Evolutionary conservation across 2,113 vertebrate species (phyloP), one percentile per base, ranked within the genome.

Genomic region (Struthio camelus): DNA sequence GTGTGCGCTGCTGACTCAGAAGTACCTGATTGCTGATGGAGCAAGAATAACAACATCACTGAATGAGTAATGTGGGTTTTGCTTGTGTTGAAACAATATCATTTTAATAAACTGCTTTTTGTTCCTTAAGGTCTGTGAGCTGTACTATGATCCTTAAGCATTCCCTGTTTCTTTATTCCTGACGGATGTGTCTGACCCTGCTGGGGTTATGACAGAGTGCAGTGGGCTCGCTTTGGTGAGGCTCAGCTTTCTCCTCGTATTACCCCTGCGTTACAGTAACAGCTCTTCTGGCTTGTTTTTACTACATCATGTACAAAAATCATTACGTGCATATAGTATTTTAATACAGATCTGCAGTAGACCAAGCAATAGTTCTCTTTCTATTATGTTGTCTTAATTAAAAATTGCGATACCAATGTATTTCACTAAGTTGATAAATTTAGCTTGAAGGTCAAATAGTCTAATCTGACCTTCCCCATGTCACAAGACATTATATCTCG

Each of bases 321-420:
- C 54, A 86, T 94, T 91, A 78, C 32, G 32, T 25, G 7, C 71
- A n/a, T 83, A 54, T 11, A 51, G 71, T 71, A 4, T 78, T 91
- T 89, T 71, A 95, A 67, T 64, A 59, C 54, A 18, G 71, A 91
- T 66, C 78, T 61, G n/a, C 78, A 85, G 8, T 19, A n/a, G 87
- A 67, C 70, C 32, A 36, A 73, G 79, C 46, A 64, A 13, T 80
- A 66, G 44, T 66, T 81, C 34, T 93, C 81, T 70, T 84, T 80
- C 56, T 65, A 34, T 96, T 69, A 82, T 51, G 42, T 69, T 86
- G 40, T 83, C 84, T 89, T 95, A 93, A 90, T 97, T 96, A 78
- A 93, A 93, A 94, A 36, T 9, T 9, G 12, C 51, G 67, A 42
- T 88, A 50, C 58, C 85, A 94, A 89, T 92, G 32, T 50, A 71